Conservation (phyloP, 2,113 vertebrate species). For the Orientallactaga bullata region DNA sequence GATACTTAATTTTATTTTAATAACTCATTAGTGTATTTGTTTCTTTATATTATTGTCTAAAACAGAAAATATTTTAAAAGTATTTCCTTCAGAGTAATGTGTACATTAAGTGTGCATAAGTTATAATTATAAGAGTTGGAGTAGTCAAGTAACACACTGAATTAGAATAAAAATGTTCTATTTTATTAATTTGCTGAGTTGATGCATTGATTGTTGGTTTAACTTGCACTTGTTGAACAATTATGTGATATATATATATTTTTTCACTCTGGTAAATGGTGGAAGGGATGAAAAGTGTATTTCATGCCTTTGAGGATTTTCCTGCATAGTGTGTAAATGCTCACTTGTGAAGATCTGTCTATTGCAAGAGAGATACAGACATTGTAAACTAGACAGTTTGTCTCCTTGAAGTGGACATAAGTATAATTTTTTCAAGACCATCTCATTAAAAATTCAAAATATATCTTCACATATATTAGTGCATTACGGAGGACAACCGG, state of each 20-base stretch:
- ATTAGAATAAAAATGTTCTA: background rate
- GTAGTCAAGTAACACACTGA: background rate
- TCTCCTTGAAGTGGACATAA: background rate
- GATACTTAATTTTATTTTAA: background rate
- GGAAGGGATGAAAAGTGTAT: background rate
- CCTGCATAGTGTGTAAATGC: background rate
- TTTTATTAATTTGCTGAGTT: background rate
- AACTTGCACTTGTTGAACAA: background rate
- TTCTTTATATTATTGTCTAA: background rate
- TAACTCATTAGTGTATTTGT: background rate
- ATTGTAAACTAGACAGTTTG: background rate
- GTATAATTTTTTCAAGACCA: no score
- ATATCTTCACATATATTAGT: conserved; percentile 62
- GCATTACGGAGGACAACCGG: conserved; percentile 75
- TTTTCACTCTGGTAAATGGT: background rate
- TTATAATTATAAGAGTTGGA: background rate
- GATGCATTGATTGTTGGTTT: background rate
- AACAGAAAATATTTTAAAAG: background rate
- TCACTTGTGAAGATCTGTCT: background rate
- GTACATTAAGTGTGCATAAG: background rate
- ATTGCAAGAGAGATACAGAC: background rate
- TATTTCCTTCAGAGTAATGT: background rate
- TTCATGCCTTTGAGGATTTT: background rate
- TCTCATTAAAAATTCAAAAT: background rate
- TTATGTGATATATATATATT: background rate